Evolutionary conservation across 2,113 vertebrate genomes (phyloP), one percentile per base, ranked within the genome.

Genomic region (Uropsilus gracilis): DNA sequence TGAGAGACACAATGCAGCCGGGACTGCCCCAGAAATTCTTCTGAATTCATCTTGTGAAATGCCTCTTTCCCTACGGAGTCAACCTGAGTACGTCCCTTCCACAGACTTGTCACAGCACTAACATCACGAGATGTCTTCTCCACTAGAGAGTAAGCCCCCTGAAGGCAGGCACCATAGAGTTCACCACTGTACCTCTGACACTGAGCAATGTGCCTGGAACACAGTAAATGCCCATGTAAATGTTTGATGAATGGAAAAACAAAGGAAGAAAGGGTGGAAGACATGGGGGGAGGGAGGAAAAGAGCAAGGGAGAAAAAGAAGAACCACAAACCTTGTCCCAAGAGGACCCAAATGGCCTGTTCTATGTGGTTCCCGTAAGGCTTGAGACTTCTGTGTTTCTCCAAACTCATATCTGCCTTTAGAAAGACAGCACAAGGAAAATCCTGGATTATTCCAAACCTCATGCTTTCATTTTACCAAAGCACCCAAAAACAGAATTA

Each of bases 391-490:
- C 59, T 13, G n/a, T 63, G 3, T 63, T 91, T 93, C 44, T 84
- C 44, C 30, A 89, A 75, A 3, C 30, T 84, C 82, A 24, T 73
- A 46, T n/a, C 77, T 81, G 89, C 37, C 73, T 91, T 85, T 81
- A 88, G 48, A 26, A 89, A 97, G 90, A 91, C 26, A 37, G 1
- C 64, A 26, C 34, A 84, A 83, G n/a, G 32, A n/a, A 93, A 91
- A 71, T 42, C 34, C 39, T 39, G 83, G 3, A 84, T 92, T 75
- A 89, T 84, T 61, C 48, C 85, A 69, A 92, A 89, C n/a, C 26
- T 94, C 34, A 68, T 37, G 24, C 32, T 92, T 50, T 91, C 78
- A 86, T 92, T 89, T 94, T 76, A 87, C 39, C 46, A 32, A 85
- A 89, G 20, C 64, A 73, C 8, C 81, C 86, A 88, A 77, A 95